Base-by-base conservation (phyloP, 2,797 vertebrate genomes). In the Diglossa cyanea region DNA sequence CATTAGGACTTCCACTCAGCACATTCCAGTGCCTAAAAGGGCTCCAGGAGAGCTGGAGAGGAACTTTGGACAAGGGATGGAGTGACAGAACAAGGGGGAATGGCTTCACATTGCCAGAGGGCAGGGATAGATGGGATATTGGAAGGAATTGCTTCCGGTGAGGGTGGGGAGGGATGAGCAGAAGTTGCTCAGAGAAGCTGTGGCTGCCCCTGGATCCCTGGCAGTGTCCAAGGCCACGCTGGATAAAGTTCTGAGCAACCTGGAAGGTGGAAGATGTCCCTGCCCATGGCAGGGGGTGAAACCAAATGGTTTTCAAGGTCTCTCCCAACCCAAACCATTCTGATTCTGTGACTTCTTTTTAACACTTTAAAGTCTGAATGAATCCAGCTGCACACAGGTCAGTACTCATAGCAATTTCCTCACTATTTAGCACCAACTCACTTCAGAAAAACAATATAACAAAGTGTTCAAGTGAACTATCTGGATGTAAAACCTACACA, bases 51-150 rank as follows among this genome's bases (percentile, higher is more conserved):
- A 68, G 31, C 40, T 42, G 61, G 6, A 74, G 12, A 42, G 7
- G 31, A 6, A 47, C 21, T 47, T 1, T 0, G 21, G 86, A 19
- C 10, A 47, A 60, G 14, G 24, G 11, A 4, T 21, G 20, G 60
- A 72, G n/a, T 0, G n/a, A 51, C 17, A 58, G 39, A 24, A 39
- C 5, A 33, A 2, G 0, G 13, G n/a, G n/a, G 30, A 33, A 73
- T 18, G 39, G 24, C 6, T 79, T 50, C 9, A 0, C 0, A 40
- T 2, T 47, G 21, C 11, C 39, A 19, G 25, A 60, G 53, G 12
- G 14, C 10, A 31, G 33, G 20, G 20, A 0, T 1, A 0, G 47
- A 31, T 17, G 47, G 40, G 47, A 74, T 11, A 23, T 26, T 23
- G n/a, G 13, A 51, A 31, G 30, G 25, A 80, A 47, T 61, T 23